A percentile compares a stretch with the other conserved stretches of the same genome.
Evolutionary conservation across 2,113 vertebrate genomes (phyloP).

Genomic region (Synodontis membranacea): DNA sequence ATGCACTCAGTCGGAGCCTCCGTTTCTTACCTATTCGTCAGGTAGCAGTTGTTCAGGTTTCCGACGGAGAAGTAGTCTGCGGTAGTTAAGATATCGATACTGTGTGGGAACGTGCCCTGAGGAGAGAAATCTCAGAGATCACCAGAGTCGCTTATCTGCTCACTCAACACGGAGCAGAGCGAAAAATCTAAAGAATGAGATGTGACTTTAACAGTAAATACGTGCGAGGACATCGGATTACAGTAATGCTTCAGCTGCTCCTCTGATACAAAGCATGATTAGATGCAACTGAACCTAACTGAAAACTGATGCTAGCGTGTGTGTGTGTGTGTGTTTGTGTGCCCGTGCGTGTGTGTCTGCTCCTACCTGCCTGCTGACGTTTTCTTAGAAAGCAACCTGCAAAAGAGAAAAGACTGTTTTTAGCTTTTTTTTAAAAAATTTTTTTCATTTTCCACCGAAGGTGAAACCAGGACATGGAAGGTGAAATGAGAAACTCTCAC

Average conservation of each 20-base stretch:
- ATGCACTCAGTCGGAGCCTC: no score
- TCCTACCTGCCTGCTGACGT: constrained; percentile 97
- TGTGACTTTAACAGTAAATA: not conserved
- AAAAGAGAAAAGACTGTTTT: constrained; percentile 64
- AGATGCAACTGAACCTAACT: not conserved
- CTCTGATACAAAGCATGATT: not conserved
- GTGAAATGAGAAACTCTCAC: no score
- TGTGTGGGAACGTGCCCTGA: constrained; percentile 93
- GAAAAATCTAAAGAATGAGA: not conserved
- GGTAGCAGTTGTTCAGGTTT: constrained; percentile 87
- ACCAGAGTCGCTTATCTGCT: not conserved
- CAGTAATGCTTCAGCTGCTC: not conserved
- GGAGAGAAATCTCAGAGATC: constrained; percentile 37
- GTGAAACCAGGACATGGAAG: constrained; percentile 32
- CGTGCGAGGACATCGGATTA: not conserved
- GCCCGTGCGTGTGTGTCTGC: not conserved
- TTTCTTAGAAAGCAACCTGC: constrained; percentile 99
- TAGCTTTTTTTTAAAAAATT: no score
- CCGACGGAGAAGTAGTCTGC: constrained; percentile 95
- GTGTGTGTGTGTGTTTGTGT: not conserved
- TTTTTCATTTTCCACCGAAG: not conserved
- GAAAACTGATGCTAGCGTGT: not conserved
- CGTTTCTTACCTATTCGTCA: constrained; percentile 83
- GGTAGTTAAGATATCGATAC: constrained; percentile 90
- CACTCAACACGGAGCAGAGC: not conserved